Percentiles rank a stretch among this genome's conserved stretches.
Evolutionary conservation across 2,797 vertebrate species (phyloP).

Genomic region (Pygocentrus nattereri): DNA sequence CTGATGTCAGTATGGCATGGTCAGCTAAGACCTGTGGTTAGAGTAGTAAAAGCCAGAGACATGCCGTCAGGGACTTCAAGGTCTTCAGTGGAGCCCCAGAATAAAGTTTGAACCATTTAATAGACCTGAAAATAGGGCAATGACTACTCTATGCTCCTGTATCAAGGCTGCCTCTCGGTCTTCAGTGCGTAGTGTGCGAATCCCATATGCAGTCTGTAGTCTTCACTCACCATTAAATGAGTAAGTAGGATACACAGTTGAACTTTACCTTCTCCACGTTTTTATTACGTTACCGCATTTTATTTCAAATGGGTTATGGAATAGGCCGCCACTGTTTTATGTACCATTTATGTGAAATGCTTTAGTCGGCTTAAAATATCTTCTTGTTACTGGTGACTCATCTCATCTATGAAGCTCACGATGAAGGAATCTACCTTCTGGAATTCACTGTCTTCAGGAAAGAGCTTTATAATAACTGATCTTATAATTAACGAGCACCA

Average conservation of each 20-base stretch:
- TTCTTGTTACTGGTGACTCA: background rate
- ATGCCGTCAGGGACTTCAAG: slow-evolving; percentile 23
- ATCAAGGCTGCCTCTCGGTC: slow-evolving; percentile 1
- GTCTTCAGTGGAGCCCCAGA: slow-evolving; percentile 18
- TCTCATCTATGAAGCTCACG: background rate
- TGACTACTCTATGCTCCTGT: background rate
- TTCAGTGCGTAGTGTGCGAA: background rate
- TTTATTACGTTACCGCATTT: background rate
- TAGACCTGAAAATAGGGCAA: slow-evolving; percentile 22
- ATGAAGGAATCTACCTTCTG: no score
- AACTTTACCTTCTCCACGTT: background rate
- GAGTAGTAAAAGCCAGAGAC: slow-evolving; percentile 17
- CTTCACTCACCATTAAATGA: background rate
- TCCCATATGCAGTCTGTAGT: background rate
- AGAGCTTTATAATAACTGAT: no score
- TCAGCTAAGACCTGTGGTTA: slow-evolving; percentile 15
- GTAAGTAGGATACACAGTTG: background rate
- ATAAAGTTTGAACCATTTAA: slow-evolving; percentile 25
- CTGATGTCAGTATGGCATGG: slow-evolving; percentile 15
- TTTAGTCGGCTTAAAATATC: background rate
- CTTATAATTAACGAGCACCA: no score
- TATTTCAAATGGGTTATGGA: background rate
- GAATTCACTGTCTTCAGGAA: no score
- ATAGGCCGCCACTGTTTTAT: background rate
- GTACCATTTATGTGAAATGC: background rate